These are phyloP conservation scores for Dunckerocampus dactyliophorus DNA, from an alignment of 2,113 vertebrate genomes.

Conservation along the genomic window DNA sequence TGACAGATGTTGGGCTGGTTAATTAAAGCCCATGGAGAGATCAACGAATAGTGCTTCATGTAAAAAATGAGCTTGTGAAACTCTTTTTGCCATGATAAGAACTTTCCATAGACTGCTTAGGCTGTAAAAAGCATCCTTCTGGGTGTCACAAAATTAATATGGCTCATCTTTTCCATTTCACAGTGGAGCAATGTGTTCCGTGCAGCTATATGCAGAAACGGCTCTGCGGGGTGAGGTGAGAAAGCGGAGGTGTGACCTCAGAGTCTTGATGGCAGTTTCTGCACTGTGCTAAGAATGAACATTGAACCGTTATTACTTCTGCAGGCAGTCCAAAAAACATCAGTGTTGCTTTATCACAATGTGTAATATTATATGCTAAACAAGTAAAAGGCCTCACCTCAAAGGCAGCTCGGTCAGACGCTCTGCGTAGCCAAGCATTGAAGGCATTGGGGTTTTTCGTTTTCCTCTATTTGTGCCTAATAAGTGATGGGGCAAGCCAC, in stretches of 20 bases:
- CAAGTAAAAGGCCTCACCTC: conserved; percentile 19
- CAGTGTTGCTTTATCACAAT: not conserved
- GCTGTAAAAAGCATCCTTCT: too few relatives aligned
- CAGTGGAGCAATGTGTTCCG: conserved; percentile 24
- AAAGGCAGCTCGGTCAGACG: conserved; percentile 15
- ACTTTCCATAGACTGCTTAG: conserved; percentile 1
- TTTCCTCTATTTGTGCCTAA: conserved; percentile 62
- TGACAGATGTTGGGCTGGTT: conserved; percentile 17
- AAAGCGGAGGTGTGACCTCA: conserved; percentile 17
- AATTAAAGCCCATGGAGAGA: conserved; percentile 33
- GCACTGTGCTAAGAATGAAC: not conserved
- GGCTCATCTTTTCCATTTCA: conserved; percentile 19
- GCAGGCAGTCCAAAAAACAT: not conserved
- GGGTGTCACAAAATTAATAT: too few relatives aligned
- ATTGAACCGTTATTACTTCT: not conserved
- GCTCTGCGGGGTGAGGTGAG: conserved; percentile 39
- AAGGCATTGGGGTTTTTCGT: conserved; percentile 54
- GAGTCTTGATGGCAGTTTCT: too few relatives aligned
- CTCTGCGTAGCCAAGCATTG: conserved; percentile 19
- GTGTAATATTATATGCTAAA: not conserved
- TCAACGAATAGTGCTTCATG: conserved; percentile 19
- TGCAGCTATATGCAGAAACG: conserved; percentile 30
- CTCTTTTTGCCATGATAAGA: conserved; percentile 7
- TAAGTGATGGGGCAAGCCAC: conserved; percentile 46
- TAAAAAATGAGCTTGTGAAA: not conserved